Conservation (phyloP, 1,140 invertebrate species). For the Magallana angulata region DNA sequence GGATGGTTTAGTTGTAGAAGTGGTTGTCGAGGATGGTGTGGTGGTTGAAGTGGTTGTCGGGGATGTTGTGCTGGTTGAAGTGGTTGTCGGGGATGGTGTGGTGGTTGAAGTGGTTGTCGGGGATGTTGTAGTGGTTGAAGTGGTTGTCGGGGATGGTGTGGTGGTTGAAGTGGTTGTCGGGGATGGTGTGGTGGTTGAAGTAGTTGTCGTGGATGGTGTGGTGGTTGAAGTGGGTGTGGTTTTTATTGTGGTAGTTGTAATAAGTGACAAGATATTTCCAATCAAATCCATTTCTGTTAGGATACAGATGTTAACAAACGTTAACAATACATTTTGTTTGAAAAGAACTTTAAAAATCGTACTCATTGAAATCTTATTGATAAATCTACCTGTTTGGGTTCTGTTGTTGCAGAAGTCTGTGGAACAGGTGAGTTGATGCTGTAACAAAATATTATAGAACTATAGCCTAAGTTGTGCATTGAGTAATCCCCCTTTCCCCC, state of each 20-base stretch:
- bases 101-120: background rate
- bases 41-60: background rate
- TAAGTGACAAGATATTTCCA: background rate
- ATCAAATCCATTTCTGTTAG: background rate
- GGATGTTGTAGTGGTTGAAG: background rate
- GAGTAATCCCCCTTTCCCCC: no score
- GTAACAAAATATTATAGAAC: no score
- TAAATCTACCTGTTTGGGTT: background rate
- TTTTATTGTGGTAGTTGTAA: background rate
- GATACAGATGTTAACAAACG: background rate
- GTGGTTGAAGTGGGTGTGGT: background rate
- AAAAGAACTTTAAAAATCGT: background rate
- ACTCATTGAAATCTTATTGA: background rate
- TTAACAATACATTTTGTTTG: background rate
- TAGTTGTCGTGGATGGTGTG: background rate
- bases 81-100: background rate
- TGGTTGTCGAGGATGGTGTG: background rate
- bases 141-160: background rate
- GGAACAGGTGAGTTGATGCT: background rate
- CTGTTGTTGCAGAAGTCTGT: slow-evolving; percentile 2
- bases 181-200: background rate
- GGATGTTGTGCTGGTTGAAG: background rate
- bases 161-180: background rate
- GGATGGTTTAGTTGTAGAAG: background rate
- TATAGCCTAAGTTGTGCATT: no score